Evolutionary conservation across 2,888 invertebrate species (phyloP).

Genomic region (Unio delphinus): DNA sequence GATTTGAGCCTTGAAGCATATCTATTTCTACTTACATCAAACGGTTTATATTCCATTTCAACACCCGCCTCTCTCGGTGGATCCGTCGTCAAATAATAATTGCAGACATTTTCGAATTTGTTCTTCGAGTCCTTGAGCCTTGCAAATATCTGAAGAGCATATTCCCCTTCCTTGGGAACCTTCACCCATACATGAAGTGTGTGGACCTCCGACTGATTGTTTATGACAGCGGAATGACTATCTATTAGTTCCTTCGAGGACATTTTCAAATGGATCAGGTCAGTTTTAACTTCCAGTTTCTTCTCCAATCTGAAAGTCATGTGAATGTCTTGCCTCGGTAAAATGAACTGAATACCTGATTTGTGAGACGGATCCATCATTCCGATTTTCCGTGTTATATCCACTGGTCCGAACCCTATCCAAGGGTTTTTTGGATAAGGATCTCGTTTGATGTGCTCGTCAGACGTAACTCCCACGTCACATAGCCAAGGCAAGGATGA

Average conservation of each 20-base stretch:
- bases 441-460: slow-evolving; percentile 2
- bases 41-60: slow-evolving; percentile 23
- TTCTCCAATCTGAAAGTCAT: slow-evolving; percentile 26
- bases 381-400: slow-evolving; percentile 23
- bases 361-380: slow-evolving; percentile 27
- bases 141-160: slow-evolving; percentile 25
- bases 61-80: slow-evolving; percentile 22
- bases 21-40: slow-evolving; percentile 18
- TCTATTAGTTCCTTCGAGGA: too few relatives aligned
- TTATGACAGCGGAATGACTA: slow-evolving; percentile 10
- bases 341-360: slow-evolving; percentile 27
- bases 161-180: slow-evolving; percentile 26
- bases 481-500: slow-evolving; percentile 27
- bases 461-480: slow-evolving; percentile 19
- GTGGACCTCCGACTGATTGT: slow-evolving; percentile 23
- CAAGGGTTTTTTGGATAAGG: slow-evolving; percentile 26
- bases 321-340: slow-evolving; percentile 25
- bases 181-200: slow-evolving; percentile 26
- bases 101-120: slow-evolving; percentile 24
- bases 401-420: slow-evolving; percentile 30
- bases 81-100: slow-evolving; percentile 35
- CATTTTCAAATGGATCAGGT: slow-evolving; percentile 1
- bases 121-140: slow-evolving; percentile 8
- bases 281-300: slow-evolving; percentile 14
- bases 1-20: background rate